Base-by-base conservation (phyloP, 2,888 invertebrate genomes). In the Sturmia bella region DNA sequence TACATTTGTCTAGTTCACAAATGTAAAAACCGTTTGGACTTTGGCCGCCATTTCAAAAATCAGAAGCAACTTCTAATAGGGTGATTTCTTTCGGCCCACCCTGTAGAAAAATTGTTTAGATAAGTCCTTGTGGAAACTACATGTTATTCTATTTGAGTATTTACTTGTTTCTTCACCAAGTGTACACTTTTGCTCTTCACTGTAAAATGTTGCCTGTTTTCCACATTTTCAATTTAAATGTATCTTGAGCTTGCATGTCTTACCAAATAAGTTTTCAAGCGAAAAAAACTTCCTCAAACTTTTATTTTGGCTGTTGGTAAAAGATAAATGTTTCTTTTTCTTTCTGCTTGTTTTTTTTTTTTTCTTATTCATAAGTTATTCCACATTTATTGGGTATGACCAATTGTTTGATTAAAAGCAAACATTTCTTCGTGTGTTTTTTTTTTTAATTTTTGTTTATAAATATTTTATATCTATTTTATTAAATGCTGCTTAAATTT, bases 391-490 rank as follows among this genome's bases (percentile, higher is more conserved):
- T 82, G 77, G 74, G 57, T 69, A 74, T 74, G 73, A 82, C 81
- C 81, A 82, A 82, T 82, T 82, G 81, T 77, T 69, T 57, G 74
- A 74, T 69, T 74, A 56, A 64, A 77, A 70, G 21, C 59, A 76
- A 68, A 54, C 54, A 64, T 61, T 52, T 54, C 39, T 70, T 56
- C n/a, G 19, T 45, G 41, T 56, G 15, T 52, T 45, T 13, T 32
- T 2, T n/a, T 32, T 32, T 56, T 52, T 15, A 52, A 24, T n/a
- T 13, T 12, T 63, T 50, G 0, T 17, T 39, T 17, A 0, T 17
- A 17, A 6, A 5, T 7, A 45, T 32, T 43, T 68, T 17, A 43
- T 45, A 17, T 56, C 56, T 56, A 54, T 45, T 56, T 56, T 54
- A 19, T 59, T 76, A 41, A 17, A 54, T 41, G 39, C 50, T 64